Base-by-base conservation (phyloP, 2,888 invertebrate species). In the Cryptophagus acutangulus region DNA sequence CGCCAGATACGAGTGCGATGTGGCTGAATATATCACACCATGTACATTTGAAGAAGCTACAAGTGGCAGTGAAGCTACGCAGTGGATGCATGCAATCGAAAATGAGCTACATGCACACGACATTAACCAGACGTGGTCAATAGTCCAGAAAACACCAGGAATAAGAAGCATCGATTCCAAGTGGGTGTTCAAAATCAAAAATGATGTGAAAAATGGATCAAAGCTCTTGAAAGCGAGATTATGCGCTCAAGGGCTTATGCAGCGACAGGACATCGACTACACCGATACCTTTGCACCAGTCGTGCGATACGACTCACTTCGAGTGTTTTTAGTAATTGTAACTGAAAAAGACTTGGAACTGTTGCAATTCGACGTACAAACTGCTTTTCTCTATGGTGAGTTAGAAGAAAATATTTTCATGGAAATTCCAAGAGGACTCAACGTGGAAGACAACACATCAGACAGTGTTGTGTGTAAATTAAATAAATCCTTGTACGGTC, bases 251-350 rank as follows among this genome's bases (percentile, higher is more conserved):
- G 45, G 49, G 5, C 48, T 40, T 35, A 29, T 34, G 3, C 45
- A 49, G 26, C 37, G 24, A 30, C 8, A 35, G 12, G 45, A 45
- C 9, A 30, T 48, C 6, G 47, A 51, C 20, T 50, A 43, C 38
- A 13, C 17, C 9, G 51, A 50, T 14, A 48, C 45, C 14, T 51
- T 45, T 43, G 42, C 49, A 9, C 52, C 48, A 4, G 47, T 50
- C n/a, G 40, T 47, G 2, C 26, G 38, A 13, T 31, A 47, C 40
- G 36, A 38, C n/a, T 41, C 39, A 3, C 13, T 50, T 2, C 16
- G 51, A 40, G 20, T 51, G 12, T 33, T 52, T 20, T 41, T 51
- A 12, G 46, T 39, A 8, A 2, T 46, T 13, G 17, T 38, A 29
- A 39, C 36, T 12, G 33, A 44, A 26, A 9, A 33, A 18, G 26